Evolutionary conservation across 53 echinoderm and acorn worm genomes (phyloP).

Genomic region (Holothuria leucospilota): DNA sequence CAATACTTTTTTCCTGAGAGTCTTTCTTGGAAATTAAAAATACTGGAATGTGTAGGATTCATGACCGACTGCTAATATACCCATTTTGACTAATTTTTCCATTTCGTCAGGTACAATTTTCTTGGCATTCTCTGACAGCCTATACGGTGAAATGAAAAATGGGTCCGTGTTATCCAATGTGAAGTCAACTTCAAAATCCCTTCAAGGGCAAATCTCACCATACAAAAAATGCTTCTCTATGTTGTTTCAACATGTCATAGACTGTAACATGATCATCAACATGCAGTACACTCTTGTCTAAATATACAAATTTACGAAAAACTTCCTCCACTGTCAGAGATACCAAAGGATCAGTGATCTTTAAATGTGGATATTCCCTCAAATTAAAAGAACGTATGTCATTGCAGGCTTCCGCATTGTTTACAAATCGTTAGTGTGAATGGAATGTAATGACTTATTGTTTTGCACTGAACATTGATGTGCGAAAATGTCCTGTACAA

Average conservation of each 20-base stretch:
- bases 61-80: conserved; percentile 16
- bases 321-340: background rate
- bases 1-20: too few relatives aligned
- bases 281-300: conserved; percentile 11
- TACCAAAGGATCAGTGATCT: conserved; percentile 13
- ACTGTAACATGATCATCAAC: background rate
- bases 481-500: too few relatives aligned
- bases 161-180: conserved; percentile 8
- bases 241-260: background rate
- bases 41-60: conserved; percentile 42
- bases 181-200: conserved; percentile 18
- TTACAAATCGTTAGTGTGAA: too few relatives aligned
- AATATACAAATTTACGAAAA: background rate
- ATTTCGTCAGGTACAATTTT: too few relatives aligned
- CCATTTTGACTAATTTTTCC: too few relatives aligned
- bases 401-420: too few relatives aligned
- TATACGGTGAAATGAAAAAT: conserved; percentile 20
- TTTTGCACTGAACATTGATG: background rate
- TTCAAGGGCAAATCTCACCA: conserved; percentile 39
- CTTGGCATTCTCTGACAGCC: too few relatives aligned
- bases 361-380: conserved; percentile 30
- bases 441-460: background rate
- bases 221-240: conserved; percentile 45
- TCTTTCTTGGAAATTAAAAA: conserved; percentile 32
- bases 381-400: background rate